Evolutionary conservation across 1,140 invertebrate species (phyloP), one percentile per base, ranked within the genome.

Genomic region (Atta colombica): DNA sequence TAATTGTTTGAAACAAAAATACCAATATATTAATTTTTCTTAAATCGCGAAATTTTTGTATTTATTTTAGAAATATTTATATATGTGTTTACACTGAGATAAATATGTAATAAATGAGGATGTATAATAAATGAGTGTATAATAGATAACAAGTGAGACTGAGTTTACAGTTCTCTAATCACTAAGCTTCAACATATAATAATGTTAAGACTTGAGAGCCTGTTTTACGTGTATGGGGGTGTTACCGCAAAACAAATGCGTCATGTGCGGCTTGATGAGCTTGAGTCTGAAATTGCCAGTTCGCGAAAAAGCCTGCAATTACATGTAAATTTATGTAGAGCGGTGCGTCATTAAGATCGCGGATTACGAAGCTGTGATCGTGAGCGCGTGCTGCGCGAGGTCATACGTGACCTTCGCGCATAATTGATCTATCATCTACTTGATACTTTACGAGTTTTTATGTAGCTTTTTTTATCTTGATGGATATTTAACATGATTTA

Each of bases 271-370:
- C 35, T 35, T 25, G 28, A 65, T 74, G 31, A 25, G 53, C 6
- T 16, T n/a, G 28, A 18, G 55, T 2, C 63, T 55, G 68, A 86
- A 88, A 91, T 89, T 91, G 74, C 65, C 81, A 77, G 81, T 82
- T 74, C 71, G 63, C 85, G 88, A 90, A 88, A 89, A 90, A 49
- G 68, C 69, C 66, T 92, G 88, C 94, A 94, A 95, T 95, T 95
- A 94, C 86, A 94, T 94, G 93, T 92, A 94, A 94, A 94, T 94
- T 94, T 93, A 94, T 93, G 93, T 93, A 92, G 93, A 94, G 89
- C 92, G 90, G 65, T 86, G 89, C 91, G 89, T 94, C 92, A 93
- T 95, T 94, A 94, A 94, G 94, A 95, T 94, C 90, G 91, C 91
- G 93, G 92, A 93, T 92, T 93, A 90, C 87, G 86, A 82, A 87